Base-by-base conservation (phyloP, 2,888 invertebrate species). In the Patella depressa region DNA sequence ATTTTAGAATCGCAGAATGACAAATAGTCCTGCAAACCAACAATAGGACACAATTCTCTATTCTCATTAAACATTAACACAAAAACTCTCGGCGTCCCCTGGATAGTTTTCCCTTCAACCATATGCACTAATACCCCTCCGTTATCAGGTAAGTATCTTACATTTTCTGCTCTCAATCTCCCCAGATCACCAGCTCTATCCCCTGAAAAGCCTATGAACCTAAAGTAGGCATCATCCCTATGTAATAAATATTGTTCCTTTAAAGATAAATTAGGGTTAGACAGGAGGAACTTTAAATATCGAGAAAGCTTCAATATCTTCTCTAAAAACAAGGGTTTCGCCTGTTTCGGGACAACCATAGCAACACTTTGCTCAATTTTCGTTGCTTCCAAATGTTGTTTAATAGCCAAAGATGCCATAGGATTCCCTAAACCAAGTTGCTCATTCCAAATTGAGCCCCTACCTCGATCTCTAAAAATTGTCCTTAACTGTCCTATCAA, bases 111-210 rank as follows among this genome's bases (percentile, higher is more conserved):
- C 65, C 65, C 19, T 65, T 4, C 65, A 19, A 65, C 24, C 19
- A 65, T 9, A 19, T 24, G 65, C 0, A 14, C 3, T 19, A 65
- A 19, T n/a, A 59, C 19, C 34, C 34, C 34, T 34, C 34, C 4
- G 24, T 19, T 74, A 55, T 53, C 72, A 57, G 57, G 70, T 45
- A 55, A 55, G 14, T 71, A 14, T 72, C 72, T 45, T 4, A 59
- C 59, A 59, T 59, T 17, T 59, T 59, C 59, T 19, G 59, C 19
- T 3, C 17, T 59, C 9, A 59, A 11, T 19, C 19, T 59, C 17
- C n/a, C 59, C 1, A 59, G 19, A 59, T 59, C 19, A 7, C 19
- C 59, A 2, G 59, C 59, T 19, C 59, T 59, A 19, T 59, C 15
- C 7, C 59, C 59, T 19, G 59, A 59, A 19, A 59, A 59, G 5